phyloP scores from a whole-genome alignment of 2,113 vertebrate species.

The Hemiprocne comata region DNA sequence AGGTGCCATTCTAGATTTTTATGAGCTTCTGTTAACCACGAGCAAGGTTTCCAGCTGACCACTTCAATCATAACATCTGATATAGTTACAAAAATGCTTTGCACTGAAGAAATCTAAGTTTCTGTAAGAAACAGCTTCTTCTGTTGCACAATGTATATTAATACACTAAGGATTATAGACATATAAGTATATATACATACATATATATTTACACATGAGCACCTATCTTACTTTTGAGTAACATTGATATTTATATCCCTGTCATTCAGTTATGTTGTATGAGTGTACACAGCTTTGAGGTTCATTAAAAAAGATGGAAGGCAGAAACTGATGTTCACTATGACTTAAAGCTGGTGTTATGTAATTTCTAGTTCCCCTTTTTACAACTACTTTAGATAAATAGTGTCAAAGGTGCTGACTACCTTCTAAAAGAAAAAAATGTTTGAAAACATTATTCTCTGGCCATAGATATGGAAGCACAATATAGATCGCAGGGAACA shows the following conservation, averaged over 20 bases:
- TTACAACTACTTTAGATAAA: background rate
- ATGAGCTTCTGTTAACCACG: background rate
- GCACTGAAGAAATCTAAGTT: background rate
- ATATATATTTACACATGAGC: background rate
- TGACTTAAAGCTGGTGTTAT: background rate
- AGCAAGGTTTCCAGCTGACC: background rate
- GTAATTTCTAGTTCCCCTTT: background rate
- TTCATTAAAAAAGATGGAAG: background rate
- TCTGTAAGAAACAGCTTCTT: background rate
- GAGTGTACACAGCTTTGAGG: background rate
- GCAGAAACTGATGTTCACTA: background rate
- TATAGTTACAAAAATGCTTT: background rate
- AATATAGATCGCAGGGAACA: background rate
- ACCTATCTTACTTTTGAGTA: background rate
- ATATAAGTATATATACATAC: background rate
- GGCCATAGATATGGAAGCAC: background rate
- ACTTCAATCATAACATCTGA: background rate
- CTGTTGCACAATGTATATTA: background rate
- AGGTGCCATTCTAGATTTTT: background rate
- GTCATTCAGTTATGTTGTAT: background rate
- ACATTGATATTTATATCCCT: background rate
- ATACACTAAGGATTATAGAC: background rate
- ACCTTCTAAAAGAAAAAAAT: background rate
- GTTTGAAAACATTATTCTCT: background rate
- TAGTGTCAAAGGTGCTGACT: background rate